Conservation (phyloP, 2,113 vertebrate species). For the Oryzias melastigma region DNA sequence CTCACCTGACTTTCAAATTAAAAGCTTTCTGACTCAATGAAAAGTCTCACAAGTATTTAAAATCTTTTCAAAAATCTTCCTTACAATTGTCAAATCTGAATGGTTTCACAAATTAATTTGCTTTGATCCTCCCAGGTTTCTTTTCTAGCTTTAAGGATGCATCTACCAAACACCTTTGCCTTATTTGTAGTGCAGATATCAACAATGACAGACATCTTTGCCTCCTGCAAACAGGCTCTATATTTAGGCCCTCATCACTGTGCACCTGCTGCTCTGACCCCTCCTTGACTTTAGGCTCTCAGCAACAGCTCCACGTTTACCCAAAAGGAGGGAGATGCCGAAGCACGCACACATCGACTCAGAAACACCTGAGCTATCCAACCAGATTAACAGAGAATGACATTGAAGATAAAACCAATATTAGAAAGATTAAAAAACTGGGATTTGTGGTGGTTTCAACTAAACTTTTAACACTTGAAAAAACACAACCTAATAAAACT, state of each 20-base stretch:
- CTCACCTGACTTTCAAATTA: too few species aligned
- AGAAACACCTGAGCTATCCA: constrained; percentile 5
- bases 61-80: too few species aligned
- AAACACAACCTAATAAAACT: too few species aligned
- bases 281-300: constrained; percentile 30
- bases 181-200: constrained; percentile 4
- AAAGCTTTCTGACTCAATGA: too few species aligned
- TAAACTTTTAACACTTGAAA: background rate
- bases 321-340: constrained; percentile 1
- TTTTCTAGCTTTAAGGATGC: too few species aligned
- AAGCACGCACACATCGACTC: background rate
- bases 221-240: constrained; percentile 56
- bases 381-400: background rate
- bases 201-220: constrained; percentile 38
- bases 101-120: too few species aligned
- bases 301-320: constrained; percentile 70
- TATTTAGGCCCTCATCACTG: constrained; percentile 54
- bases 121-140: too few species aligned
- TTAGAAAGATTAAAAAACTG: too few species aligned
- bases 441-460: background rate
- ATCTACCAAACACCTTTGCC: background rate
- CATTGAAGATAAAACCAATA: too few species aligned
- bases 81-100: too few species aligned
- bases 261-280: constrained; percentile 63
- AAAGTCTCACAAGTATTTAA: too few species aligned